Percentiles rank a stretch among this genome's conserved stretches.
phyloP scores from a whole-genome alignment of 2,113 vertebrate genomes.

The Phyllostomus hastatus region DNA sequence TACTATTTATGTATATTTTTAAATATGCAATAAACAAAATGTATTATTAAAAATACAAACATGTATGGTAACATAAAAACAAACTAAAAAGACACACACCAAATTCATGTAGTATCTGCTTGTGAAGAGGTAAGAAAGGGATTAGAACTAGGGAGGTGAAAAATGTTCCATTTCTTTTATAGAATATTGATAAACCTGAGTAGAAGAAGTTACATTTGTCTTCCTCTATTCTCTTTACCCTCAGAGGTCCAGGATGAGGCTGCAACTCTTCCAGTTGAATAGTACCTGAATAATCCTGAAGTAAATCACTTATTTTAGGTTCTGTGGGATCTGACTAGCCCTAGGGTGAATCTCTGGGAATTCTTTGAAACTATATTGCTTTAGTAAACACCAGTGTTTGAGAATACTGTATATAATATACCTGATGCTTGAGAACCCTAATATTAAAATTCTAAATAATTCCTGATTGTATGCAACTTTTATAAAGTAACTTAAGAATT shows the following conservation, averaged over 20 bases:
- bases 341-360: neutral
- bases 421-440: neutral
- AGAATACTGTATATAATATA: neutral
- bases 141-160: neutral
- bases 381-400: slow-evolving; percentile 21
- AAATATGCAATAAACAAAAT: slow-evolving; percentile 23
- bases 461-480: neutral
- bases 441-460: slow-evolving; percentile 7
- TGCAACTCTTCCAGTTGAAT: neutral
- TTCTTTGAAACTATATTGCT: neutral
- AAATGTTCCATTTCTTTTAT: slow-evolving; percentile 9
- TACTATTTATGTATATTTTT: neutral
- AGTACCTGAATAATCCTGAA: neutral
- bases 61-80: neutral
- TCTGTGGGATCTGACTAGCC: neutral
- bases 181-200: neutral
- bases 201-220: neutral
- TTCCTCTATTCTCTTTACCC: slow-evolving; percentile 14
- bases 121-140: neutral
- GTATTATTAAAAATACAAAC: neutral
- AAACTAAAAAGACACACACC: neutral
- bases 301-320: slow-evolving; percentile 6
- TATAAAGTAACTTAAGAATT: neutral
- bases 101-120: neutral
- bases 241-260: neutral